phyloP scores from a whole-genome alignment of 2,888 invertebrate species.

The Parasteatoda lunata region DNA sequence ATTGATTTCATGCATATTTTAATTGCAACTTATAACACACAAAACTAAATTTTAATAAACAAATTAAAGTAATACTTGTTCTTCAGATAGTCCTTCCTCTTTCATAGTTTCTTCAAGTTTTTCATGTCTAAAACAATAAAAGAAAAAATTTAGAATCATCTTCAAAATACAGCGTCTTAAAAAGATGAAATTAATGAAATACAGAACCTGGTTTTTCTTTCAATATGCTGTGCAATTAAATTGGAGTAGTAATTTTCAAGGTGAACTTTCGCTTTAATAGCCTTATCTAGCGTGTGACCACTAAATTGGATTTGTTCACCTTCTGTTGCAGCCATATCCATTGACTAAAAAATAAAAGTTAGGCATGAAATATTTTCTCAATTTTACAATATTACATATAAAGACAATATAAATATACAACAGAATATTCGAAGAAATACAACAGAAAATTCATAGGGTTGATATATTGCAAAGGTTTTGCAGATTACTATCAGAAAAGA shows the following conservation, averaged over 20 bases:
- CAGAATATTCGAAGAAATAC: too few species aligned
- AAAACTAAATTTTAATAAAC: neutral
- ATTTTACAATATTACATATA: too few species aligned
- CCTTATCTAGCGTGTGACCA: constrained; percentile 98
- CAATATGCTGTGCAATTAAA: constrained; percentile 96
- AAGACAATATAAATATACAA: too few species aligned
- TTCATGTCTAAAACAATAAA: constrained; percentile 76
- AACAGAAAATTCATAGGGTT: too few species aligned
- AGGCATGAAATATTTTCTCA: neutral
- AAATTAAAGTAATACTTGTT: constrained; percentile 78
- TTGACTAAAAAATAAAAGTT: constrained; percentile 7
- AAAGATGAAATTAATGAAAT: neutral
- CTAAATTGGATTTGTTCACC: constrained; percentile 86
- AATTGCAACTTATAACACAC: too few species aligned
- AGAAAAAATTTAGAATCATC: neutral
- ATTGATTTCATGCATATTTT: too few species aligned
- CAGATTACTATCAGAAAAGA: too few species aligned
- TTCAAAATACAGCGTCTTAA: neutral
- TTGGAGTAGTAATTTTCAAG: constrained; percentile 99
- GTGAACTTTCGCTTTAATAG: constrained; percentile 97
- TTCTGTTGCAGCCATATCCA: constrained; percentile 73
- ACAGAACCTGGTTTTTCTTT: constrained; percentile 92
- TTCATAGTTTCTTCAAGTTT: constrained; percentile 97
- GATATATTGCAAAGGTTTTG: too few species aligned
- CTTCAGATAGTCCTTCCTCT: constrained; percentile 94